Evolutionary conservation across 2,888 invertebrate genomes (phyloP).

Genomic region (Pegoplata infirma): DNA sequence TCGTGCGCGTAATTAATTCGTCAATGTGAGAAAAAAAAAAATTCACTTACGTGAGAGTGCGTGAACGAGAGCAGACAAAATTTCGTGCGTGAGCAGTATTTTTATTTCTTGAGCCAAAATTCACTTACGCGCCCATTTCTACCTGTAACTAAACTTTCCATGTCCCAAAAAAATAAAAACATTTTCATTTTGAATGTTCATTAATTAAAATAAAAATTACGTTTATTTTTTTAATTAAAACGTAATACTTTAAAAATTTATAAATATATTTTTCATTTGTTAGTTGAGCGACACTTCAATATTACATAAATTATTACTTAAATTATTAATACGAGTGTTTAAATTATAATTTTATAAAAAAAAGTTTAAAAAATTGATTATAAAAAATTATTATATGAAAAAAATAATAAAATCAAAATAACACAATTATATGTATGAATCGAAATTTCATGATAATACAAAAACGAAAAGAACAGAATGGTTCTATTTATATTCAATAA

Average conservation of each 20-base stretch:
- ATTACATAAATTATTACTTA: constrained; percentile 45
- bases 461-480: constrained; percentile 19
- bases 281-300: constrained; percentile 35
- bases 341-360: constrained; percentile 15
- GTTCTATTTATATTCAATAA: neutral
- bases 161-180: neutral
- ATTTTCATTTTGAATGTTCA: constrained; percentile 17
- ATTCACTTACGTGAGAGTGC: too few species aligned
- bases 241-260: constrained; percentile 32
- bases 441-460: constrained; percentile 35
- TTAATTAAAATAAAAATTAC: constrained; percentile 32
- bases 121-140: too few species aligned
- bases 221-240: constrained; percentile 48
- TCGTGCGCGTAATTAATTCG: too few species aligned
- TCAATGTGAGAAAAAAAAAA: too few species aligned
- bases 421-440: constrained; percentile 35
- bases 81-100: too few species aligned
- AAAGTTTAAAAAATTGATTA: constrained; percentile 9
- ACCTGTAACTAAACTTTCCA: neutral
- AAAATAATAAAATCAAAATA: constrained; percentile 32
- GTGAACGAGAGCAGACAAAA: too few species aligned
- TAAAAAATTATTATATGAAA: constrained; percentile 23
- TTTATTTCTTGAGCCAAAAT: too few species aligned
- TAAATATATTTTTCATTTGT: constrained; percentile 21
- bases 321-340: constrained; percentile 42